Conservation (phyloP, 2,888 invertebrate species). For the Phengaris arion region DNA sequence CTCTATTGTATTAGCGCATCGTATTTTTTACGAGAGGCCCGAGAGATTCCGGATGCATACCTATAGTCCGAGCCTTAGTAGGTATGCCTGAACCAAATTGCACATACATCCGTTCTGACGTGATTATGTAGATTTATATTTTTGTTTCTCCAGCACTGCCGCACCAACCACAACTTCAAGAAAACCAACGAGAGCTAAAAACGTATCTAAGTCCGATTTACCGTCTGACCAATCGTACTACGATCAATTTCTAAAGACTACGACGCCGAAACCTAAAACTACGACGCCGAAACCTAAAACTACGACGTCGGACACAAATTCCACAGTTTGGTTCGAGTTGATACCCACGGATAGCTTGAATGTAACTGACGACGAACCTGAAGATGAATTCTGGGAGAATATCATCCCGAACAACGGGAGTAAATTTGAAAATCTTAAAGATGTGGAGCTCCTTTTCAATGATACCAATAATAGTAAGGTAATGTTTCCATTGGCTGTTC, state of each 20-base stretch:
- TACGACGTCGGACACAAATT: slow-evolving; percentile 48
- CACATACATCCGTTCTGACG: too few species aligned
- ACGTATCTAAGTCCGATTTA: slow-evolving; percentile 52
- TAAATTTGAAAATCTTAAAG: slow-evolving; percentile 60
- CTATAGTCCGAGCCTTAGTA: too few species aligned
- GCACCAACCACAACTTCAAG: slow-evolving; percentile 45
- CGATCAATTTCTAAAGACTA: slow-evolving; percentile 72
- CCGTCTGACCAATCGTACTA: slow-evolving; percentile 64
- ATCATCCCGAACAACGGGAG: slow-evolving; percentile 56
- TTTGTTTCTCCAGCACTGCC: slow-evolving; percentile 38
- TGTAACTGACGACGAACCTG: slow-evolving; percentile 51
- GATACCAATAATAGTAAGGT: slow-evolving; percentile 51
- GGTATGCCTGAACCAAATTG: too few species aligned
- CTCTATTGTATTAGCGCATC: too few species aligned
- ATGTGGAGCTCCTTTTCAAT: slow-evolving; percentile 74
- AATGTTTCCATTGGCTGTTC: slow-evolving; percentile 39
- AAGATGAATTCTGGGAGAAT: slow-evolving; percentile 70
- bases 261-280: slow-evolving; percentile 50
- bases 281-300: slow-evolving; percentile 47
- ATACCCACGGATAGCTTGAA: slow-evolving; percentile 58
- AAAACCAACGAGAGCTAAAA: slow-evolving; percentile 36
- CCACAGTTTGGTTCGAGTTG: slow-evolving; percentile 68
- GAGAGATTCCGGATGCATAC: too few species aligned
- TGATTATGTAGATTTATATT: too few species aligned
- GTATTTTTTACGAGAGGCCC: too few species aligned